Evolutionary conservation across 2,113 vertebrate genomes (phyloP).

Genomic region (Athene cunicularia): DNA sequence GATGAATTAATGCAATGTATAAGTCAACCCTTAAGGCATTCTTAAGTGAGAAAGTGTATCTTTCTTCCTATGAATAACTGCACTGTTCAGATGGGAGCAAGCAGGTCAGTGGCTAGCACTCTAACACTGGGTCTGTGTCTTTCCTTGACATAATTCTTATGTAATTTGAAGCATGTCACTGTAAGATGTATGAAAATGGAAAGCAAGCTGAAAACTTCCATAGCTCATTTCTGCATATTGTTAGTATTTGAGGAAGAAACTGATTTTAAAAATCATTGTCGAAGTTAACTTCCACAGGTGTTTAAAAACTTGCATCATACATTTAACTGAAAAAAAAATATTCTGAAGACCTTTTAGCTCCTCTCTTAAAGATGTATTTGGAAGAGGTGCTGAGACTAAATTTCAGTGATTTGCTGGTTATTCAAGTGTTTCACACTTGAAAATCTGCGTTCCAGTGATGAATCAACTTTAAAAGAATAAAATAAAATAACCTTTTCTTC

Average conservation of each 20-base stretch:
- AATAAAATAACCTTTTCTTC: not conserved
- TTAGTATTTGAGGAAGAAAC: not conserved
- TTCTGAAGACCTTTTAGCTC: not conserved
- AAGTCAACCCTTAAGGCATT: constrained; percentile 15
- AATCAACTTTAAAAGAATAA: not conserved
- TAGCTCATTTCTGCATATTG: not conserved
- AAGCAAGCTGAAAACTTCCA: not conserved
- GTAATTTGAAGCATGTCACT: not conserved
- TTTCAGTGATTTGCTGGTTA: not conserved
- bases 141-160: not conserved
- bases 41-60: constrained; percentile 23
- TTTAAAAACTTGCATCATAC: not conserved
- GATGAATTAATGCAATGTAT: not conserved
- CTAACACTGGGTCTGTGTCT: constrained; percentile 13
- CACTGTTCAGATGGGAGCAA: constrained; percentile 27
- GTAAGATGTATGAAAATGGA: not conserved
- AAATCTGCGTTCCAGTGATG: not conserved
- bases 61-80: constrained; percentile 47
- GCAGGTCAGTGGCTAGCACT: not conserved
- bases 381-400: not conserved
- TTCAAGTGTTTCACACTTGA: not conserved
- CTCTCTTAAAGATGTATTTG: not conserved
- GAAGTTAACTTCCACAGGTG: not conserved
- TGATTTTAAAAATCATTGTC: not conserved
- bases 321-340: not conserved